Conservation (phyloP, 2,113 vertebrate species). For the Grus americana region DNA sequence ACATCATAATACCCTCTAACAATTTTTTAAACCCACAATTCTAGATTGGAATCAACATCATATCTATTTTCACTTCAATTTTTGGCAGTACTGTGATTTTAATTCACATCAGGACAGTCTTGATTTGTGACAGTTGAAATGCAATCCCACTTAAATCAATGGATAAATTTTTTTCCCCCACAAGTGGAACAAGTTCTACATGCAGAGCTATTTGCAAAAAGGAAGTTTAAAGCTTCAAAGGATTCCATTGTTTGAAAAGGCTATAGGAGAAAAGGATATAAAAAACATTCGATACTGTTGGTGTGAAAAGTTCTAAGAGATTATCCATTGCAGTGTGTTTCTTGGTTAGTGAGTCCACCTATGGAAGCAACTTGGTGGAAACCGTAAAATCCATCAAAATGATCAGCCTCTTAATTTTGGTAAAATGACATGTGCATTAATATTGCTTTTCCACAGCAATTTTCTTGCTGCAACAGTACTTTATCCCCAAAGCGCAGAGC, state of each 20-base stretch:
- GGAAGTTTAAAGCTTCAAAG: neutral
- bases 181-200: neutral
- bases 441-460: neutral
- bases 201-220: neutral
- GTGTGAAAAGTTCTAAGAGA: neutral
- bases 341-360: neutral
- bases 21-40: neutral
- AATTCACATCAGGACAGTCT: neutral
- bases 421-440: neutral
- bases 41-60: neutral
- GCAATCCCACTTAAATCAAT: neutral
- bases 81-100: neutral
- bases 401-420: neutral
- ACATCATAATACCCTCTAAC: neutral
- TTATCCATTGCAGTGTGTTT: accelerated
- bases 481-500: neutral
- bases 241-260: neutral
- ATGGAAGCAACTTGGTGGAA: neutral
- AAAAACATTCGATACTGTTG: neutral
- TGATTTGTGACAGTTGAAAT: neutral
- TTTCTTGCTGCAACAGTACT: neutral
- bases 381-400: neutral
- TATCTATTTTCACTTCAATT: neutral
- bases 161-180: neutral
- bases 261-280: neutral